Percentiles rank a stretch among this genome's conserved stretches.
These are phyloP conservation scores for Hylaeus volcanicus DNA, from an alignment of 1,140 invertebrate species.

Conservation along the genomic window DNA sequence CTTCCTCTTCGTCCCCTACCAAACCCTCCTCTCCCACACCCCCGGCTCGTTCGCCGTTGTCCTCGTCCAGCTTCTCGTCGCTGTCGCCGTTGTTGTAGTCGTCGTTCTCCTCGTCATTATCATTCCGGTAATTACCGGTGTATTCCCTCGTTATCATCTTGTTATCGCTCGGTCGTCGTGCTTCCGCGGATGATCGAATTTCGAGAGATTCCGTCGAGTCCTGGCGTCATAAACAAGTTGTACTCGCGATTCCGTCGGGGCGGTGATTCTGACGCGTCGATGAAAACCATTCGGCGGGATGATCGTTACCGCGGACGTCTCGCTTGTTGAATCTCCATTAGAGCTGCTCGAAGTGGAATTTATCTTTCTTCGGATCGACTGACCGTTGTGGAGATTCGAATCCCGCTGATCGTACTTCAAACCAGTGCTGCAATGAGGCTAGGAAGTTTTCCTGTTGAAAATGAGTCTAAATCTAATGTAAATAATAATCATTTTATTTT, in stretches of 20 bases:
- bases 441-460: too few relatives aligned
- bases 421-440: too few relatives aligned
- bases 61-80: slow-evolving; percentile 20
- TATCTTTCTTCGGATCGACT: background rate
- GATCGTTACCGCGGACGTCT: background rate
- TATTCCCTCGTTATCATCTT: slow-evolving; percentile 77
- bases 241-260: background rate
- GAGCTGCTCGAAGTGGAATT: background rate
- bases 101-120: slow-evolving; percentile 74
- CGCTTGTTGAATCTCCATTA: too few relatives aligned
- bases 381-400: background rate
- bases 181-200: slow-evolving; percentile 60
- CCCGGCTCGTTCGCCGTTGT: background rate
- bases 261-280: too few relatives aligned
- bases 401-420: too few relatives aligned
- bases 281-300: too few relatives aligned
- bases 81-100: slow-evolving; percentile 31
- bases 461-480: too few relatives aligned
- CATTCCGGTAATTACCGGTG: slow-evolving; percentile 77
- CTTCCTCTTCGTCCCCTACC: slow-evolving; percentile 9
- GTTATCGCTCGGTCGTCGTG: slow-evolving; percentile 70
- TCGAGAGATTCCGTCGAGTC: slow-evolving; percentile 23
- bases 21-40: background rate
- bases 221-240: slow-evolving; percentile 5
- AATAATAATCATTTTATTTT: too few relatives aligned